These are phyloP conservation scores for Protosalanx chinensis DNA, from an alignment of 2,797 vertebrate species.

Conservation along the genomic window DNA sequence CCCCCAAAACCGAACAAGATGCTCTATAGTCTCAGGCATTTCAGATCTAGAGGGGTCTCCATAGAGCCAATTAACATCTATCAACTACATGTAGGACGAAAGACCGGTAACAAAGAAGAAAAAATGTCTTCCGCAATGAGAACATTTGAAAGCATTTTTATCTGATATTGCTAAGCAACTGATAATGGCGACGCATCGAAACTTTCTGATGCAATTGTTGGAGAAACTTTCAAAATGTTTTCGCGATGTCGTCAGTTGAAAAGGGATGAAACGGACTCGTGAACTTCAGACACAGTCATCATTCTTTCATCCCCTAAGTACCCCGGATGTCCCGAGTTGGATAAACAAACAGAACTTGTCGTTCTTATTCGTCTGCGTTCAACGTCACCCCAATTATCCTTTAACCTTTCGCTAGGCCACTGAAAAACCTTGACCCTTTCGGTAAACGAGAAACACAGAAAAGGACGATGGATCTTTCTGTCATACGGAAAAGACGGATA, in stretches of 20 bases:
- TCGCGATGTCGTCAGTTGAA: neutral
- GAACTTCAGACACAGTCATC: neutral
- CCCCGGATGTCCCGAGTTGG: neutral
- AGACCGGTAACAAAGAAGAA: neutral
- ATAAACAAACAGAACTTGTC: neutral
- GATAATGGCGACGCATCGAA: neutral
- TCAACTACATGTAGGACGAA: neutral
- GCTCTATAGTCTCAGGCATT: neutral
- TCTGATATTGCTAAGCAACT: conserved; percentile 1
- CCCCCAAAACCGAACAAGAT: neutral
- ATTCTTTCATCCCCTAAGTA: neutral
- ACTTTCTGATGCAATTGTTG: neutral
- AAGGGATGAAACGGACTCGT: neutral
- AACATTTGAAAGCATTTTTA: neutral
- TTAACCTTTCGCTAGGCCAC: neutral
- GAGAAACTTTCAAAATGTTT: neutral
- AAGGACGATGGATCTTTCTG: conserved; percentile 40
- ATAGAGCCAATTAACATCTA: neutral
- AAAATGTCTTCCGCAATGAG: neutral
- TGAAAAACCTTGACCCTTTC: conserved; percentile 25
- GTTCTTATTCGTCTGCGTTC: neutral
- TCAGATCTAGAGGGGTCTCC: neutral
- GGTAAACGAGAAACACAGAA: conserved; percentile 22
- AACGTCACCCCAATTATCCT: too few species aligned
- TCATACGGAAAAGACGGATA: conserved; percentile 44